Base-by-base conservation (phyloP, 2,888 invertebrate species). In the Ectropis crepuscularia region DNA sequence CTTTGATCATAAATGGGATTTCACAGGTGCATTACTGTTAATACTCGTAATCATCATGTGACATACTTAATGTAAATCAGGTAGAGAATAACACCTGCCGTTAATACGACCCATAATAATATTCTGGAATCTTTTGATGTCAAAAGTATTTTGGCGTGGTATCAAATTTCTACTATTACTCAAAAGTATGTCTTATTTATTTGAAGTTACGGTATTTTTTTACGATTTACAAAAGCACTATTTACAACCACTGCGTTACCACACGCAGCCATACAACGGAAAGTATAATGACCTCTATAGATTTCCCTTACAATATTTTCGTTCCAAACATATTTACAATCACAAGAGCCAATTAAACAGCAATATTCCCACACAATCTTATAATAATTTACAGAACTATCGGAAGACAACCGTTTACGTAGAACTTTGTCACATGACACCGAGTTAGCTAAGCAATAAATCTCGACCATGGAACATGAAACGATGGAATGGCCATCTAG, bases 371-470 rank as follows among this genome's bases (percentile, higher is more conserved):
- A 61, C 54, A 49, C 43, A 6, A 38, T n/a, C 28, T 43, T 5
- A 9, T 43, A 61, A 61, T 61, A 55, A 61, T 55, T 61, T 61
- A 61, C 50, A 46, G 55, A 48, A 63, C 48, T 63, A 57, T 62
- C 48, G 7, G 50, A 43, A 57, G 48, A 63, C 57, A 47, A 47
- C 38, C 45, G 51, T 54, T 59, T 63, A 59, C 54, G 41, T 43
- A 50, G 58, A 45, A 63, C 42, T 37, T 61, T 48, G 64, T 65
- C 69, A 73, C 67, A 53, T 70, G 74, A 73, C 70, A 74, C 70
- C 63, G 41, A 61, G 66, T 51, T 60, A 65, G 67, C 53, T 58
- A 39, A 65, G 74, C 77, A 68, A 83, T 83, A 81, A 83, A 85
- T 84, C 80, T 75, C 60, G 74, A 5, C 0, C 47, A 6, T 5